A percentile compares a stretch with the other conserved stretches of the same genome.
Evolutionary conservation across 2,113 vertebrate genomes (phyloP).

Genomic region (Pituophis catenifer): DNA sequence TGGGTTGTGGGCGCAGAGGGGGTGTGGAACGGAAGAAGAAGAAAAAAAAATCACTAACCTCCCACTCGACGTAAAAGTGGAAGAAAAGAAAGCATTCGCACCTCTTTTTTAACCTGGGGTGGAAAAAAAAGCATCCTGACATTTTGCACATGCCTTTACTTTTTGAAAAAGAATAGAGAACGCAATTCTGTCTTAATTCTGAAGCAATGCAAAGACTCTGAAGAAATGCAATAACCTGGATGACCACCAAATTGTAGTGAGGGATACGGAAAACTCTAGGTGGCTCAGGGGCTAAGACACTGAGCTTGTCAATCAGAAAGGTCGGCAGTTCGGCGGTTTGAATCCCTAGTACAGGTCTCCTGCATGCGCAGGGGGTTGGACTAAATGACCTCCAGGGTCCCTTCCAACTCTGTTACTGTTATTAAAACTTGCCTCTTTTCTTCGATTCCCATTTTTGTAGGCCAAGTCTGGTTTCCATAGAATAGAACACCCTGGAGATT

Average conservation of each 20-base stretch:
- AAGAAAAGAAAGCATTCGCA: not conserved
- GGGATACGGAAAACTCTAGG: too few species aligned
- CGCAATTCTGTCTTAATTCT: not conserved
- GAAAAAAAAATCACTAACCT: not conserved
- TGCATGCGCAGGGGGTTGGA: too few species aligned
- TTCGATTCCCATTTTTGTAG: not conserved
- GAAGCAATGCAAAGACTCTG: not conserved
- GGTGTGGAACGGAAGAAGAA: not conserved
- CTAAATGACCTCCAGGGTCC: too few species aligned
- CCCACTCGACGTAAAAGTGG: not conserved
- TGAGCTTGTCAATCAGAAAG: too few species aligned
- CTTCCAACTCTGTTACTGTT: too few species aligned
- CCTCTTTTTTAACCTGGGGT: not conserved
- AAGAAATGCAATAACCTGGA: not conserved
- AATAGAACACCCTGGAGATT: slow-evolving; percentile 31
- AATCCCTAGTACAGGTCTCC: too few species aligned
- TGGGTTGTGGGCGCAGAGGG: not conserved
- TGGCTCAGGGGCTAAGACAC: too few species aligned
- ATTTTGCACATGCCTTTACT: not conserved
- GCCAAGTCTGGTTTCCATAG: not conserved
- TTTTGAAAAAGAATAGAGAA: not conserved
- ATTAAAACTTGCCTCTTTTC: not conserved
- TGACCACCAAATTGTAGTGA: not conserved
- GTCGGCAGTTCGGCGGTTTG: too few species aligned
- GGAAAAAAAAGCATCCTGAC: not conserved